Evolutionary conservation across 2,888 invertebrate species (phyloP).

Genomic region (Parascotia fuliginaria): DNA sequence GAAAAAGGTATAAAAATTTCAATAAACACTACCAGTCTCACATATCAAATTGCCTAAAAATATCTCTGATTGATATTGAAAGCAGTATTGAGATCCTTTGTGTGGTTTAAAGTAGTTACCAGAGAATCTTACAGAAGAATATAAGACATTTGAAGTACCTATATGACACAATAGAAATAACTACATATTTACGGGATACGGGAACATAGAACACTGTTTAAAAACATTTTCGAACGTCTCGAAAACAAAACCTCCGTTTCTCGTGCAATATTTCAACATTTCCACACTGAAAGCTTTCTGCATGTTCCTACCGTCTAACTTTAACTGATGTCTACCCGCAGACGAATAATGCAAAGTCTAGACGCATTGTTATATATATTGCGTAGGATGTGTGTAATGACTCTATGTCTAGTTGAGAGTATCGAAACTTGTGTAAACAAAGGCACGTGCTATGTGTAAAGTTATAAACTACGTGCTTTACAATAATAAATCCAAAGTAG

Average conservation of each 20-base stretch:
- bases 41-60: too few relatives aligned
- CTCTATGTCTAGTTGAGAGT: constrained; percentile 2
- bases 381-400: constrained; percentile 13
- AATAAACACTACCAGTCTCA: too few relatives aligned
- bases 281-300: too few relatives aligned
- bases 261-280: constrained; percentile 30
- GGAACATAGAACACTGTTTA: constrained; percentile 4
- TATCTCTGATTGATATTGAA: too few relatives aligned
- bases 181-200: too few relatives aligned
- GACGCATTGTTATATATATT: constrained; percentile 55
- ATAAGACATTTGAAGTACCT: too few relatives aligned
- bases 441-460: constrained; percentile 1
- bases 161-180: too few relatives aligned
- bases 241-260: constrained; percentile 29
- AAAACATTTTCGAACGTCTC: constrained; percentile 10
- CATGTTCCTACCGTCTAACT: constrained; percentile 23
- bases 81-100: too few relatives aligned
- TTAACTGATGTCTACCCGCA: constrained; percentile 2
- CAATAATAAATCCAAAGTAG: background rate
- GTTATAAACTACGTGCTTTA: background rate
- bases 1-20: too few relatives aligned
- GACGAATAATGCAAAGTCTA: constrained; percentile 63
- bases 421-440: constrained; percentile 7
- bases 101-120: too few relatives aligned
- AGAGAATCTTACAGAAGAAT: too few relatives aligned